Evolutionary conservation across 2,888 invertebrate genomes (phyloP), one percentile per base, ranked within the genome.

Genomic region (Hirudinaria manillensis): DNA sequence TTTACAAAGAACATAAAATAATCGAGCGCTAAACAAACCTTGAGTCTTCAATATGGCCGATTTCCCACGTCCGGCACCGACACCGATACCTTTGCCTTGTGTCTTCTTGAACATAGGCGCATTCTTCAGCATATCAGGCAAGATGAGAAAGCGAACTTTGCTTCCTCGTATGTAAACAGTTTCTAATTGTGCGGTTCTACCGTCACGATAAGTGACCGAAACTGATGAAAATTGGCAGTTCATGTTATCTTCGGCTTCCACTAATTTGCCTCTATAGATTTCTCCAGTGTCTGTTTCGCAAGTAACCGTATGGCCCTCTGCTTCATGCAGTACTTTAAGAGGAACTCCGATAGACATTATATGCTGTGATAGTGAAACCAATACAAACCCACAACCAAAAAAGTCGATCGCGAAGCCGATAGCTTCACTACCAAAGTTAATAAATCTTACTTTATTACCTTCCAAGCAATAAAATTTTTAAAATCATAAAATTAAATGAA

Each of bases 161-260:
- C 96, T 97, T 27, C 99, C 99, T 80, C 99, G 89, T 80, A 99
- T 95, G 86, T 95, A 99, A 7, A 99, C 96, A 86, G 97, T 97
- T 86, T 99, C 98, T 80, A 99, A 87, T 83, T 94, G 93, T 4
- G 92, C 91, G 0, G 93, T 92, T 79, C 93, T 88, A 4, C 99
- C 99, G 84, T 99, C 98, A 77, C 99, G 82, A 84, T 93, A 93
- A 0, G 96, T 96, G 21, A 94, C 94, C 24, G 93, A 93, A 65
- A 96, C 92, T 83, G 82, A 83, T 76, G 93, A 91, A 92, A 99
- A 93, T 87, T 98, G 96, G 87, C 96, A 97, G 88, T 99, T 99
- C 99, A 99, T 99, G 85, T 99, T 99, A 87, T 99, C 99, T 86
- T 99, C 99, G 7, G 99, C 99, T 88, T 99, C 99, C 67, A 99